Evolutionary conservation across 1,140 invertebrate species (phyloP).

Genomic region (Zophobas morio): DNA sequence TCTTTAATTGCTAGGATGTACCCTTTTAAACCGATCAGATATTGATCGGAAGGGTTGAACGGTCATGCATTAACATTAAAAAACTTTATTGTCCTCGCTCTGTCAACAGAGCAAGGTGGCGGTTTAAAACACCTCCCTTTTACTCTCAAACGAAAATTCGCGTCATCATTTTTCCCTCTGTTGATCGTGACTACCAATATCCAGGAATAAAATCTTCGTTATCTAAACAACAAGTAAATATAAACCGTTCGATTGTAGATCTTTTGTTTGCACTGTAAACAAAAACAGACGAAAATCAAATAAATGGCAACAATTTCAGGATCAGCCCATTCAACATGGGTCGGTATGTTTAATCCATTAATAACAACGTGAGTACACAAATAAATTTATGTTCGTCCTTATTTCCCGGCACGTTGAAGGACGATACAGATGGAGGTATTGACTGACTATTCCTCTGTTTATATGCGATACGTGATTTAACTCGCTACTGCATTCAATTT

Average conservation of each 20-base stretch:
- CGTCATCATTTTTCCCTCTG: not conserved
- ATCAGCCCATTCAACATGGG: slow-evolving; percentile 45
- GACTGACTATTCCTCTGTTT: slow-evolving; percentile 38
- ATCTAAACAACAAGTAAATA: slow-evolving; percentile 42
- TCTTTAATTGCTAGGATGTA: slow-evolving; percentile 35
- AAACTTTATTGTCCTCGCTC: slow-evolving; percentile 18
- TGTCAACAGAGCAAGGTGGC: slow-evolving; percentile 10
- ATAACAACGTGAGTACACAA: slow-evolving; percentile 43
- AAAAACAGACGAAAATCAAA: slow-evolving; percentile 47
- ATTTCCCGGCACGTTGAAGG: slow-evolving; percentile 39
- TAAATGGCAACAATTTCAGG: slow-evolving; percentile 44
- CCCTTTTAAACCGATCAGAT: slow-evolving; percentile 39
- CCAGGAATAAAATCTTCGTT: slow-evolving; percentile 18
- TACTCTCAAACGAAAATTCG: too few relatives aligned
- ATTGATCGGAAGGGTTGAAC: slow-evolving; percentile 24
- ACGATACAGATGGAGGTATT: slow-evolving; percentile 32
- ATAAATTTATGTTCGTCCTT: slow-evolving; percentile 46
- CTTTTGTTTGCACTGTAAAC: slow-evolving; percentile 41
- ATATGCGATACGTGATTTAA: slow-evolving; percentile 42
- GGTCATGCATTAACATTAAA: slow-evolving; percentile 20
- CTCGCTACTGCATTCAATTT: slow-evolving; percentile 40
- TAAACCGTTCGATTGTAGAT: slow-evolving; percentile 43
- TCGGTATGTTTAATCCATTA: slow-evolving; percentile 42
- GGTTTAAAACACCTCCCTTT: too few relatives aligned
- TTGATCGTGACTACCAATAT: not conserved